These are phyloP conservation scores for Phorcus lineatus DNA, from an alignment of 2,888 invertebrate species.

Conservation along the genomic window DNA sequence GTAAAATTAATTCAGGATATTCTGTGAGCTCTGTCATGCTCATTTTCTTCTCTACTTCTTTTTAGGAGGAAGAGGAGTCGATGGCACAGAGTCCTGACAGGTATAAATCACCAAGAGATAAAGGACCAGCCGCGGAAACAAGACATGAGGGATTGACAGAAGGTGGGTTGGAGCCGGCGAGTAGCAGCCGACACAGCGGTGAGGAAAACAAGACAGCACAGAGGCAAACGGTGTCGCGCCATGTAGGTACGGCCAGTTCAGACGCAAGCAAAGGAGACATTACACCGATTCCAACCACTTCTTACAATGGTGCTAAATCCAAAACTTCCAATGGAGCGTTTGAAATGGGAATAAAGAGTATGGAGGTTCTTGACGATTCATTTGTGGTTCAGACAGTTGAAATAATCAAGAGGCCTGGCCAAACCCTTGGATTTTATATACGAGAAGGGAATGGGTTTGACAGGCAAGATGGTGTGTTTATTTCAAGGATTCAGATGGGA, in stretches of 20 bases:
- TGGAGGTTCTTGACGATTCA: conserved; percentile 68
- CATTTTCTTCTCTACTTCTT: conserved; percentile 16
- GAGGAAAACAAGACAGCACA: conserved; percentile 44
- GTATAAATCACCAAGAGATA: conserved; percentile 51
- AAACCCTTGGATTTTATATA: conserved; percentile 97
- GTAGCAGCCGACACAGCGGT: conserved; percentile 40
- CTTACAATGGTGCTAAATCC: conserved; percentile 50
- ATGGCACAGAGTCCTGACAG: conserved; percentile 66
- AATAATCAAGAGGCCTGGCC: conserved; percentile 98
- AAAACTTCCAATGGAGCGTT: conserved; percentile 60
- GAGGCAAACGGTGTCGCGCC: conserved; percentile 41
- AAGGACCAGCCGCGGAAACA: conserved; percentile 29
- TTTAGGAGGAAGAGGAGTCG: conserved; percentile 52
- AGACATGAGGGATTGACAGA: conserved; percentile 22
- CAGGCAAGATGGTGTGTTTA: conserved; percentile 96
- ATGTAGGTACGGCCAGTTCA: conserved; percentile 3
- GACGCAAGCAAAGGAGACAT: not conserved
- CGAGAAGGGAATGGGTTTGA: conserved; percentile 99
- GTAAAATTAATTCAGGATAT: conserved; percentile 26
- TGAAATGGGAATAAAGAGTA: conserved; percentile 73
- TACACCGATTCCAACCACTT: not conserved
- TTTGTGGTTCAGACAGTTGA: conserved; percentile 82
- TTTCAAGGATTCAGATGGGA: conserved; percentile 95
- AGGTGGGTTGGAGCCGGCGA: conserved; percentile 28
- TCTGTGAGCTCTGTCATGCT: conserved; percentile 22